Percentiles rank a stretch among this genome's conserved stretches.
These are phyloP conservation scores for Rhinoderma darwinii DNA, from an alignment of 2,113 vertebrate genomes.

Conservation along the genomic window DNA sequence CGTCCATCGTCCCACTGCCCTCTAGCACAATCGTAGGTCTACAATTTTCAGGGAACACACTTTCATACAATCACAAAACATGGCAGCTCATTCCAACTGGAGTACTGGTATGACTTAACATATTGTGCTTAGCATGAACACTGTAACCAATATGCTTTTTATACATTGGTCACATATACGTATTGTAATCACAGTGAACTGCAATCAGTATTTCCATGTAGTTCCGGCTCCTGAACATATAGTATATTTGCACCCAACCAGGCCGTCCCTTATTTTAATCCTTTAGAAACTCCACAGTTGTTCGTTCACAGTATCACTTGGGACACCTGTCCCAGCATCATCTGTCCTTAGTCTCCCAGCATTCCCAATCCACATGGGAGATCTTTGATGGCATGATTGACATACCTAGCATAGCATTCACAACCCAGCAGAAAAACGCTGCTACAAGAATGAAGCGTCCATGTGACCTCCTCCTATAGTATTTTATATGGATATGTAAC, in stretches of 20 bases:
- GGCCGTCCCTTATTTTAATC: background rate
- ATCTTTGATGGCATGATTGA: conserved; percentile 19
- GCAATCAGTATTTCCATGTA: background rate
- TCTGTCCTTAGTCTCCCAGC: conserved; percentile 27
- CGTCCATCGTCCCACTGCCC: too few relatives aligned
- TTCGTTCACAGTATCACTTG: conserved; percentile 3
- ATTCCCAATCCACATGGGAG: conserved; percentile 12
- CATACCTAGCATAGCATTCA: conserved; percentile 30
- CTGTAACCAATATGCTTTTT: background rate
- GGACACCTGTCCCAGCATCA: conserved; percentile 44
- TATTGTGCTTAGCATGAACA: background rate
- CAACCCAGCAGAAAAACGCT: background rate
- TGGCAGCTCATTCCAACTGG: too few relatives aligned
- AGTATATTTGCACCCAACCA: background rate
- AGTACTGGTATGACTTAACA: too few relatives aligned
- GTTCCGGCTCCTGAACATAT: background rate
- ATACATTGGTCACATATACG: background rate
- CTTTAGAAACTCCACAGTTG: conserved; percentile 6
- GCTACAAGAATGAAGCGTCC: background rate
- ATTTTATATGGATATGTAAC: background rate
- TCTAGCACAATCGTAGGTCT: too few relatives aligned
- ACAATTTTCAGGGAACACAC: too few relatives aligned
- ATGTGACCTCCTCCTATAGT: background rate
- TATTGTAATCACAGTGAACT: background rate
- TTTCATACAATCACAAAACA: background rate